phyloP scores from a whole-genome alignment of 2,888 invertebrate species.

The Adineta ricciae region DNA sequence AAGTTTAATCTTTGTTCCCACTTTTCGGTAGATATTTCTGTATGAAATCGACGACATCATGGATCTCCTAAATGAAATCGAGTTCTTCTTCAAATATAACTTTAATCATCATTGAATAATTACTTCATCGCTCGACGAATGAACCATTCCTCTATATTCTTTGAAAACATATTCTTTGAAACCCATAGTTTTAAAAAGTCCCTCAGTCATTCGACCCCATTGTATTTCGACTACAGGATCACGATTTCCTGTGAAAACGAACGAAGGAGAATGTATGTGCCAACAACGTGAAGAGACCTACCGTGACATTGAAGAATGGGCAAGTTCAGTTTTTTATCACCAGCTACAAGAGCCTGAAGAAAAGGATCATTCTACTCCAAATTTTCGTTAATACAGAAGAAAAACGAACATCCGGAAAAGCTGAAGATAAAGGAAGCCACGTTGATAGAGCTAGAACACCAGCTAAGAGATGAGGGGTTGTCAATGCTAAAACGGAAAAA shows the following conservation, averaged over 20 bases:
- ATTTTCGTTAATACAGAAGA: background rate
- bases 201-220: constrained; percentile 83
- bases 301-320: background rate
- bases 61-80: background rate
- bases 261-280: too few relatives aligned
- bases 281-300: too few relatives aligned
- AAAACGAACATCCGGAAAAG: background rate
- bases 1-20: background rate
- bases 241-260: constrained; percentile 43
- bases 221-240: constrained; percentile 86
- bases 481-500: constrained; percentile 61
- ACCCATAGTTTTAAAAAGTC: constrained; percentile 60
- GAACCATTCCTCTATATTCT: constrained; percentile 69
- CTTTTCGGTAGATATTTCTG: background rate
- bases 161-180: constrained; percentile 64
- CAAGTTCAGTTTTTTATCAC: background rate
- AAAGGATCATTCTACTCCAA: too few relatives aligned
- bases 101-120: background rate
- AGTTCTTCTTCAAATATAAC: too few relatives aligned
- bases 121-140: constrained; percentile 73
- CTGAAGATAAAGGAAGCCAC: constrained; percentile 81
- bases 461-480: constrained; percentile 68
- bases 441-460: constrained; percentile 81
- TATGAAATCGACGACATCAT: background rate
- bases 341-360: background rate